Conservation (phyloP, 2,888 invertebrate genomes). For the Sarcophaga caerulescens region DNA sequence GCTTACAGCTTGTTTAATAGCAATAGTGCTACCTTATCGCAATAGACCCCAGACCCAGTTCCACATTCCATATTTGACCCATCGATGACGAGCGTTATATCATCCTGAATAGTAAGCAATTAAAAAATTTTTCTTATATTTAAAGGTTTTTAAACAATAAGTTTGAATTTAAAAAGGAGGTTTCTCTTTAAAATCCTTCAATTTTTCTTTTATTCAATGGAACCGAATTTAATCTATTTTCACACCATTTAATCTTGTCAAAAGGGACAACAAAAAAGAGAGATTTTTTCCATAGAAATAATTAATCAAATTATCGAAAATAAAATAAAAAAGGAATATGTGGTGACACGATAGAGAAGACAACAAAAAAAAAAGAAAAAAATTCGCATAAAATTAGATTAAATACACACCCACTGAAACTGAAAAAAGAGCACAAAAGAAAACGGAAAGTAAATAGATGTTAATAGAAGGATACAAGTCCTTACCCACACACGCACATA, state of each 20-base stretch:
- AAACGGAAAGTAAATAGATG: conserved; percentile 4
- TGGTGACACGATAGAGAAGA: conserved; percentile 40
- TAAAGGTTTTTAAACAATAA: too few relatives aligned
- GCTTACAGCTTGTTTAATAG: too few relatives aligned
- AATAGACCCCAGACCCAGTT: too few relatives aligned
- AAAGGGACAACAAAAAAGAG: conserved; percentile 18
- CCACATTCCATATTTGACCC: too few relatives aligned
- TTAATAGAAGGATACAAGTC: neutral
- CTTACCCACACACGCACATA: neutral
- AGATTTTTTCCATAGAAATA: conserved; percentile 45
- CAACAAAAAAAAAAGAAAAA: conserved; percentile 40
- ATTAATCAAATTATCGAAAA: conserved; percentile 64
- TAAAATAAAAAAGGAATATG: conserved; percentile 1
- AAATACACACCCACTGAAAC: conserved; percentile 56
- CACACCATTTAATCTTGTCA: conserved; percentile 56
- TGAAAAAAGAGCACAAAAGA: conserved; percentile 25
- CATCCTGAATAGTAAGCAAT: too few relatives aligned
- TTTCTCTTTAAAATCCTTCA: conserved; percentile 19
- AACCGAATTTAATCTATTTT: conserved; percentile 46
- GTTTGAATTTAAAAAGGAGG: neutral
- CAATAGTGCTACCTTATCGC: too few relatives aligned
- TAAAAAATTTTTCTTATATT: too few relatives aligned
- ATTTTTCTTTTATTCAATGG: neutral
- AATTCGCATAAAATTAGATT: conserved; percentile 64
- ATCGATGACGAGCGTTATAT: too few relatives aligned